Base-by-base conservation (phyloP, 2,797 vertebrate species). In the Lepilemur ruficaudatus region DNA sequence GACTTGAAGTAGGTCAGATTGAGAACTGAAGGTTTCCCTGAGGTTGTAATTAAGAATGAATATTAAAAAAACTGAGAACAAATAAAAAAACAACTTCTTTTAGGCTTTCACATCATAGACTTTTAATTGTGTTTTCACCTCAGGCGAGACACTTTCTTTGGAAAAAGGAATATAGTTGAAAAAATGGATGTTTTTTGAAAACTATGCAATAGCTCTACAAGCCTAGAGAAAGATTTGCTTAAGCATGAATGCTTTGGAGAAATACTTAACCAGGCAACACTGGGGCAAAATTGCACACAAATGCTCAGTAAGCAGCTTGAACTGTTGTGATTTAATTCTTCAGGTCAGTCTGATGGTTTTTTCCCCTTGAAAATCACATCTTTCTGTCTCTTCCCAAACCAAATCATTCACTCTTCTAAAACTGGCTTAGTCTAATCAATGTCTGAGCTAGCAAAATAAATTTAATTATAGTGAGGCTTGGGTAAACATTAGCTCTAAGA, bases 11-110 rank as follows among this genome's bases (percentile, higher is more conserved):
- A 97, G 90, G 84, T 97, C 79, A 82, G 84, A 90, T 32, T 79
- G 87, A 96, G 73, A 85, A 50, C 83, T 50, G 46, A 91, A 88
- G 76, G 48, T 63, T 93, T 95, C 97, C 97, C 96, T 96, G n/a
- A 91, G 95, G 93, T 91, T 93, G 38, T 96, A 94, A 96, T 97
- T 93, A 94, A 95, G 84, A 67, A 84, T 92, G 83, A 94, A 96
- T 95, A 95, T 75, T 94, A 55, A 93, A 94, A 94, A 94, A 85
- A 75, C 14, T 5, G 30, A 95, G 67, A 94, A 93, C 75, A 67
- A 80, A 95, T 67, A 73, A 94, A 95, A 96, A 97, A 84, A 93
- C 50, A 82, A 87, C 80, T 94, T 90, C 59, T 94, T 89, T 95
- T 35, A 91, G 61, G 55, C 59, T 75, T 93, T 59, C 80, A 52